phyloP scores from a whole-genome alignment of 2,113 vertebrate genomes.

The Empidonax traillii region DNA sequence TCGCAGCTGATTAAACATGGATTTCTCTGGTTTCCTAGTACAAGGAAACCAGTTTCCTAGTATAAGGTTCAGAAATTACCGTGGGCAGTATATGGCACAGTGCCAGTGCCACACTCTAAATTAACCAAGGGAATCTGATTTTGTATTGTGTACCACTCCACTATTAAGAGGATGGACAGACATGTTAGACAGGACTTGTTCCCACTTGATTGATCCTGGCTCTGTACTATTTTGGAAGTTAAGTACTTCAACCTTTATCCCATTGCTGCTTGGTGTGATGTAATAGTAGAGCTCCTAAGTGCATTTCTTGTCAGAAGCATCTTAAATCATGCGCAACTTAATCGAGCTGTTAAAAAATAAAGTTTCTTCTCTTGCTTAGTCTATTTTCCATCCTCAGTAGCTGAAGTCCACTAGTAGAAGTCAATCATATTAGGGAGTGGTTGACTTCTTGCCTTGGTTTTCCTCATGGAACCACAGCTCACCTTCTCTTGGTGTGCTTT shows the following conservation, averaged over 20 bases:
- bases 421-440: background rate
- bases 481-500: background rate
- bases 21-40: background rate
- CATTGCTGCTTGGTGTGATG: conserved; percentile 16
- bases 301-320: conserved; percentile 44
- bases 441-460: background rate
- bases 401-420: background rate
- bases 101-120: background rate
- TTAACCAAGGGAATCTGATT: background rate
- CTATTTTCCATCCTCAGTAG: background rate
- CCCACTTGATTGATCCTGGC: conserved; percentile 40
- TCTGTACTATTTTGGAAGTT: conserved; percentile 34
- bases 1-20: background rate
- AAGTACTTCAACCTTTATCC: conserved; percentile 36
- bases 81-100: background rate
- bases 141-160: background rate
- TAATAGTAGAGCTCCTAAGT: conserved; percentile 33
- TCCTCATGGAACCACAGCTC: background rate
- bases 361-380: conserved; percentile 17
- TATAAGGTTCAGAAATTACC: background rate
- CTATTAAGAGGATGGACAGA: conserved; percentile 3
- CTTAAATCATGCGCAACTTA: conserved; percentile 33
- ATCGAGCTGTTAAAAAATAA: conserved; percentile 39
- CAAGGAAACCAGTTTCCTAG: background rate
- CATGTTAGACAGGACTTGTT: background rate